Evolutionary conservation across 2,888 invertebrate genomes (phyloP), one percentile per base, ranked within the genome.

Genomic region (Pseudoips prasinana): DNA sequence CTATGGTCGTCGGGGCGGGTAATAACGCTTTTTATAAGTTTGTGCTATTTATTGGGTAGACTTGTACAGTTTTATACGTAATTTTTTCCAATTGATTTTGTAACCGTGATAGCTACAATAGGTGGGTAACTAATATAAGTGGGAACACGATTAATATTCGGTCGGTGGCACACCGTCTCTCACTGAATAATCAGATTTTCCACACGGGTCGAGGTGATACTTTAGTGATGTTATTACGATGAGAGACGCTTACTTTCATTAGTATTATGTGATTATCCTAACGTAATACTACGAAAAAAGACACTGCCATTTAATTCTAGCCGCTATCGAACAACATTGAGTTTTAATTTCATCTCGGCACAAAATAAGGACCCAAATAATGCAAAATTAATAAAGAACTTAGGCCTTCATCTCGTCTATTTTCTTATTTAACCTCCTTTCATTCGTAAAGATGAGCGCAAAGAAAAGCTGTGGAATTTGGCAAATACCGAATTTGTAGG

Each of bases 141-240:
- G 55, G 60, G 59, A 55, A 55, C 58, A 29, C 57, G 56, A 70
- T 77, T 77, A 77, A 71, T 75, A 78, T 78, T 79, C 80, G 63
- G 68, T 50, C 44, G 57, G 65, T 53, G 60, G 58, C 54, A 52
- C 64, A 66, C 60, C 64, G 60, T 65, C 69, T 63, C 60, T 69
- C 70, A 65, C 54, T 49, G 64, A 57, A 68, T 79, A 78, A 78
- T 76, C 75, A 70, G 72, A 75, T 77, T 78, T 75, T 58, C 60
- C 51, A 57, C 56, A 58, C 50, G 64, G 61, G 61, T 68, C 60
- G 63, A 58, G 57, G 58, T 57, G 64, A 55, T 58, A 67, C 63
- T 62, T 63, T 50, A 46, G 61, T 64, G 60, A 68, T 64, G 59
- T 60, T 66, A 64, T 65, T 65, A 56, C 49, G 48, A 55, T 47